A percentile compares a stretch with the other conserved stretches of the same genome.
Evolutionary conservation across 2,797 vertebrate species (phyloP).

Genomic region (Linurgus olivaceus): DNA sequence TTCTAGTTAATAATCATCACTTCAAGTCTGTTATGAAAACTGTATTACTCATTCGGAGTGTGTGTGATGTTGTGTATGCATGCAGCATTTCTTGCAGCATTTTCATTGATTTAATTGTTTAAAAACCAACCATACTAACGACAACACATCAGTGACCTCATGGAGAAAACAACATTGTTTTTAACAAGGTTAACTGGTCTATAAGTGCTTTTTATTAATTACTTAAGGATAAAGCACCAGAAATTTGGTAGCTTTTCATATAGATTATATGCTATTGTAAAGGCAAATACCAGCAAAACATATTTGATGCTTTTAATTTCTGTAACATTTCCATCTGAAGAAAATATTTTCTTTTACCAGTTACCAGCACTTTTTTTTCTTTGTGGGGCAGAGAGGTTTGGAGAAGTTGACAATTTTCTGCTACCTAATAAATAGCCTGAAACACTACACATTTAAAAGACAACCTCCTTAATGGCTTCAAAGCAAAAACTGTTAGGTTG

Average conservation of each 20-base stretch:
- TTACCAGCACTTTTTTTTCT: slow-evolving; percentile 37
- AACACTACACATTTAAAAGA: slow-evolving; percentile 46
- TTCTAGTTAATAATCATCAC: slow-evolving; percentile 79
- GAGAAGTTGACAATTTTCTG: slow-evolving; percentile 31
- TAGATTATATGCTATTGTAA: slow-evolving; percentile 49
- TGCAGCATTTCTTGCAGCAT: slow-evolving; percentile 55
- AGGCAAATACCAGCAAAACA: slow-evolving; percentile 61
- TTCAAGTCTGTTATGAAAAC: slow-evolving; percentile 78
- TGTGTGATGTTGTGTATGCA: slow-evolving; percentile 27
- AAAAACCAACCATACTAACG: slow-evolving; percentile 51
- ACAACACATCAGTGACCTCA: slow-evolving; percentile 53
- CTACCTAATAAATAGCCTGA: slow-evolving; percentile 52
- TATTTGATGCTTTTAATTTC: slow-evolving; percentile 44
- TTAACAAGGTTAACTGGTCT: slow-evolving; percentile 62
- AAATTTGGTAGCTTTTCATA: slow-evolving; percentile 53
- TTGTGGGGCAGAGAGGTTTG: not conserved
- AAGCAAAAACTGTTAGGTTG: slow-evolving; percentile 51
- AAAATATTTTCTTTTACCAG: slow-evolving; percentile 51
- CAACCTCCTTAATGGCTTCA: slow-evolving; percentile 35
- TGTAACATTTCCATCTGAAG: slow-evolving; percentile 41
- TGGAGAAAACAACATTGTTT: slow-evolving; percentile 56
- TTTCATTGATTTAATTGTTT: slow-evolving; percentile 72
- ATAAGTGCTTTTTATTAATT: slow-evolving; percentile 43
- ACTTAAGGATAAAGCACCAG: slow-evolving; percentile 21
- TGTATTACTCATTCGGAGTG: slow-evolving; percentile 63